A percentile compares a stretch with the other conserved stretches of the same genome.
These are phyloP conservation scores for Drosophila antonietae DNA, from an alignment of 2,888 invertebrate species.

Conservation along the genomic window DNA sequence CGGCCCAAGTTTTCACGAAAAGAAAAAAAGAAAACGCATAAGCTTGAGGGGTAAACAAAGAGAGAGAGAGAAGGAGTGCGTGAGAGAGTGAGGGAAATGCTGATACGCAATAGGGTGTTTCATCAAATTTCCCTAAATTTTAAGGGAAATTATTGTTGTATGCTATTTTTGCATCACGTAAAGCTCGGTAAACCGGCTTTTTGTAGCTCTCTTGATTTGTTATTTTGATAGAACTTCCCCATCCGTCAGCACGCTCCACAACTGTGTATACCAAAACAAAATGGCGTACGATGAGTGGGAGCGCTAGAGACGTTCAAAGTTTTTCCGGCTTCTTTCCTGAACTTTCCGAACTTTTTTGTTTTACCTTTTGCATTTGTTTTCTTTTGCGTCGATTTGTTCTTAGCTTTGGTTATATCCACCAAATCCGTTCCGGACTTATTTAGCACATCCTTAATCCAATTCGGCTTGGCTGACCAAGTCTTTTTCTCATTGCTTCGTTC, in stretches of 20 bases:
- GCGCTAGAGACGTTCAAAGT: constrained; percentile 10
- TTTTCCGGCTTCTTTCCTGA: constrained; percentile 32
- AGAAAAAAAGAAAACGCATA: constrained; percentile 33
- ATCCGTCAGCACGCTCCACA: constrained; percentile 7
- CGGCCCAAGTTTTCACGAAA: constrained; percentile 51
- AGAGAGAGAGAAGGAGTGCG: neutral
- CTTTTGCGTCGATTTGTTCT: constrained; percentile 60
- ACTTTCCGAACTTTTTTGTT: constrained; percentile 27
- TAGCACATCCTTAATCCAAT: constrained; percentile 86
- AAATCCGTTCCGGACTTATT: constrained; percentile 84
- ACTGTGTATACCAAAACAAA: constrained; percentile 73
- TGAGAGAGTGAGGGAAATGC: neutral
- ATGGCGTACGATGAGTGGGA: constrained; percentile 62
- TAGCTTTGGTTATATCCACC: constrained; percentile 81
- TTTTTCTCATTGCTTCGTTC: constrained; percentile 77
- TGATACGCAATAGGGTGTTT: constrained; percentile 45
- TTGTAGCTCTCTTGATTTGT: constrained; percentile 33
- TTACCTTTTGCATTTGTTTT: constrained; percentile 76
- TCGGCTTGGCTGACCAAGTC: constrained; percentile 84
- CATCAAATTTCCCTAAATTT: constrained; percentile 47
- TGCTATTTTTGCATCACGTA: constrained; percentile 9
- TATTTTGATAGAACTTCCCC: constrained; percentile 23
- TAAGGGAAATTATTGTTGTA: constrained; percentile 29
- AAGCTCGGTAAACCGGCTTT: constrained; percentile 64
- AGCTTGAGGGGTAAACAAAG: constrained; percentile 36